Base-by-base conservation (phyloP, 2,113 vertebrate genomes). In the Phrynocephalus versicolor region DNA sequence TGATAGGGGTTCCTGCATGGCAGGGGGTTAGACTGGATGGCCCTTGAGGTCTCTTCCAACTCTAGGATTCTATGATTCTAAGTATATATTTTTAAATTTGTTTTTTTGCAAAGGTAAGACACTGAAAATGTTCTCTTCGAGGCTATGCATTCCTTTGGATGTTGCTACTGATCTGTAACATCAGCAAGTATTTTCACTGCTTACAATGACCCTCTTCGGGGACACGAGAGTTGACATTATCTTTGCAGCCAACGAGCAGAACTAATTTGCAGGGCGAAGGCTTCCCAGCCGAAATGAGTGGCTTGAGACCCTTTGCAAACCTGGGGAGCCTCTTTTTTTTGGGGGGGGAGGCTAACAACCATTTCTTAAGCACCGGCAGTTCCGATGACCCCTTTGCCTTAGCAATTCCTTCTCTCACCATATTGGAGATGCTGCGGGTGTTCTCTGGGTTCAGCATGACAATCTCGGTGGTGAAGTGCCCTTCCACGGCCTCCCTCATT, bases 391-490 rank as follows among this genome's bases (percentile, higher is more conserved):
- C 10, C 6, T 10, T 30, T 9, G 7, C 27, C 13, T 45, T 45
- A 70, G 16, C 7, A 5, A 55, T 1, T 51, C 3, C 67, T 37
- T 39, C n/a, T 14, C 88, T 79, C 89, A 99, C 98, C 98, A 99
- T 96, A 91, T 99, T 99, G 89, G 98, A 99, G 84, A 98, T 97
- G 70, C 98, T 98, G 15, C 97, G 96, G 51, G 98, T 97, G 0
- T 98, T 99, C 94, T 98, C 98, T 0, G 98, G 98, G 87, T 99
- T 99, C 89, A 99, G 94, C 98, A 99, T 99, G 88, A 99, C 98
- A 1, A 99, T 99, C 96, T 99, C 98, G 0, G 98, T 99, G 94
- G 98, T 99, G 71, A 99, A 97, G 18, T 99, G 98, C 0, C 98
- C 98, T 85, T 99, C 98, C 86, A 99, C 98, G 0, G 98, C 98